phyloP scores from a whole-genome alignment of 2,113 vertebrate genomes.

The Callospermophilus lateralis region DNA sequence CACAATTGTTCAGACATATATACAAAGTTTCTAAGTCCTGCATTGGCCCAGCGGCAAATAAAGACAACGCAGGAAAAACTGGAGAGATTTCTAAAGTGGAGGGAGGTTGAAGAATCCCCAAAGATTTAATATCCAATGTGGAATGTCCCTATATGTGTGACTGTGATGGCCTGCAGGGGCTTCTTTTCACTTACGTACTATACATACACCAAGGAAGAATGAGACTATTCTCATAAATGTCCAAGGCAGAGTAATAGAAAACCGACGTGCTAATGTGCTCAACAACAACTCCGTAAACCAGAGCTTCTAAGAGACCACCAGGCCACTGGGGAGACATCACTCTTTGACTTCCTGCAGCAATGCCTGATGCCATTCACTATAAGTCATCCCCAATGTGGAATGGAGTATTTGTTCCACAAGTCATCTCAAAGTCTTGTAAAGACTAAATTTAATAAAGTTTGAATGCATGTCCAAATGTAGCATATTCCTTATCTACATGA shows the following conservation, averaged over 20 bases:
- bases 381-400: not conserved
- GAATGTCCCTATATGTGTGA: not conserved
- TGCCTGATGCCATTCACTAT: not conserved
- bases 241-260: not conserved
- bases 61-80: not conserved
- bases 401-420: not conserved
- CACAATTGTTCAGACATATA: not conserved
- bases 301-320: not conserved
- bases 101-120: not conserved
- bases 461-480: not conserved
- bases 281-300: not conserved
- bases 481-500: not conserved
- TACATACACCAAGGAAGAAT: not conserved
- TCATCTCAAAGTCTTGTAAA: not conserved
- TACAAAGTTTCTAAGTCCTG: not conserved
- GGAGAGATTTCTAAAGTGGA: not conserved
- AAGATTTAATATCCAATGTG: not conserved
- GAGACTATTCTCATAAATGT: not conserved
- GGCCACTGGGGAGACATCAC: not conserved
- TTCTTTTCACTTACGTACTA: not conserved
- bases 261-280: not conserved
- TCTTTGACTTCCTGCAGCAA: not conserved
- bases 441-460: not conserved
- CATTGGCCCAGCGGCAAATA: not conserved
- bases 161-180: no score